These are phyloP conservation scores for Netta rufina DNA, from an alignment of 2,797 vertebrate species.

Conservation along the genomic window DNA sequence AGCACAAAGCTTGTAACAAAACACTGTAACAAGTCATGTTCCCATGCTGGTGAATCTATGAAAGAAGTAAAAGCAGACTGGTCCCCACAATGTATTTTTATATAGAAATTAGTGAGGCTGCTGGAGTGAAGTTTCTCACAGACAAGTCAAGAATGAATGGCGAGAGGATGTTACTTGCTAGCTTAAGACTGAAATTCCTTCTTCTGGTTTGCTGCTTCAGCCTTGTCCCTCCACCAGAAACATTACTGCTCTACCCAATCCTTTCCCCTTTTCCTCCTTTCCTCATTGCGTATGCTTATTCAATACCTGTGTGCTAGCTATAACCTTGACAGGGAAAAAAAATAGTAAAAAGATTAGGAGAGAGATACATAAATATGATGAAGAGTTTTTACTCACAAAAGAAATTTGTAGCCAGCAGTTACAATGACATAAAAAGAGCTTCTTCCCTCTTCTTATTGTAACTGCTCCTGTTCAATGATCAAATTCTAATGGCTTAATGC, in stretches of 20 bases:
- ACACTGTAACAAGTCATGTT: background rate
- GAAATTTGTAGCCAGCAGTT: background rate
- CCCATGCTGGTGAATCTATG: background rate
- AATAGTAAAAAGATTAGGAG: rapidly evolving
- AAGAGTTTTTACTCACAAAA: background rate
- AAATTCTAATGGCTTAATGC: background rate
- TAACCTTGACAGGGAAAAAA: background rate
- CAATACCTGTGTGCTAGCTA: background rate
- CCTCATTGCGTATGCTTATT: background rate
- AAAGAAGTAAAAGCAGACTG: background rate
- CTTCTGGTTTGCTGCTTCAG: background rate
- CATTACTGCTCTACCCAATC: background rate
- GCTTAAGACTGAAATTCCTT: background rate
- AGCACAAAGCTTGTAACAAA: background rate
- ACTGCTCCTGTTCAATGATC: background rate
- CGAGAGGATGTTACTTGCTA: background rate
- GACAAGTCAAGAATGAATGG: background rate
- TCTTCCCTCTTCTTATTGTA: background rate
- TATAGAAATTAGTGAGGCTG: background rate
- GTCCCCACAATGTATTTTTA: background rate
- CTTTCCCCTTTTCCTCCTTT: background rate
- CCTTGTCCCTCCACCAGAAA: background rate
- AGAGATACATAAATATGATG: background rate
- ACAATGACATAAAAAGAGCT: background rate
- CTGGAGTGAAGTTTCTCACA: background rate